Base-by-base conservation (phyloP, 1,140 invertebrate species). In the Chionoecetes opilio region DNA sequence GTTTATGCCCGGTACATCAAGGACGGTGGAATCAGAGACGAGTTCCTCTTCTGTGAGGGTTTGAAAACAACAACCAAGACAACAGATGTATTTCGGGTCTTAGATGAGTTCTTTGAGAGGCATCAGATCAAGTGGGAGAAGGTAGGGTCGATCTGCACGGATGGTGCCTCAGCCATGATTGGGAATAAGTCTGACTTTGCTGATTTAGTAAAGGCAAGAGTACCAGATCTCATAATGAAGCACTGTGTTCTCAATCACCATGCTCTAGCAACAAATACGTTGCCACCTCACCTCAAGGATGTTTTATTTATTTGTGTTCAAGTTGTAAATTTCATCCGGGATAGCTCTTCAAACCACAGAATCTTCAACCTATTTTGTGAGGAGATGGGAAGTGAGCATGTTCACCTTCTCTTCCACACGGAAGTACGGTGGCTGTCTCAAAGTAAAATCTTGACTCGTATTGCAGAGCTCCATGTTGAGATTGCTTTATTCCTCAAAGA, bases 101-200 rank as follows among this genome's bases (percentile, higher is more conserved):
- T 89, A 14, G 2, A 29, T 29, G 0, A 37, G 26, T 37, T 89
- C 38, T 89, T 89, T 0, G 32, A 89, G 35, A 89, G 38, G 87
- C 87, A 41, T 89, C 35, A 41, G 38, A 89, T 89, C 34, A 89
- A 89, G 38, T 89, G 87, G 87, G 87, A 89, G 35, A 89, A 37
- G 31, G 87, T 89, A 89, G 38, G 35, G 29, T 89, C 87, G 3
- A 38, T 89, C 6, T 89, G 87, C 38, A 89, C 32, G 38, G 32
- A 89, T 89, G 87, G 87, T 37, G 87, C 87, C 35, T 35, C 87
- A 89, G 87, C 32, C 87, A 89, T 37, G 35, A 34, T 89, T 8
- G 35, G 87, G 2, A 89, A 41, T n/a, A 89, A 38, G 35, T 89
- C 82, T 3, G n/a, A 26, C 8, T 84, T 84, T 32, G 32, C 82